Evolutionary conservation across 2,113 vertebrate genomes (phyloP), one percentile per base, ranked within the genome.

Genomic region (Hippocampus guttulatus): DNA sequence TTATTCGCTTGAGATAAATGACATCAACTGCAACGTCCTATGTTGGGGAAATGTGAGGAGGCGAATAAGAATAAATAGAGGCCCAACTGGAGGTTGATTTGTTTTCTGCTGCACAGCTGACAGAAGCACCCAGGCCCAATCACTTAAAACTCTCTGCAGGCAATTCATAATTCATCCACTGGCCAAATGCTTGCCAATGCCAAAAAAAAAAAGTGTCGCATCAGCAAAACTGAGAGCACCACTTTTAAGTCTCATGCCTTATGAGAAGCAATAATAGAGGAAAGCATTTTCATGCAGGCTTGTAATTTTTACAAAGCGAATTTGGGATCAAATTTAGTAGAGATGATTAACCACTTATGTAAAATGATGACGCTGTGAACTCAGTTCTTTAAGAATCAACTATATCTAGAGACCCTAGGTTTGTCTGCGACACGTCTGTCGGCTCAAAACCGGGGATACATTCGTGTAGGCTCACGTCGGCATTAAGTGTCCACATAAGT

Each of bases 91-190:
- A 68, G 15, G 43, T 30, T 10, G 41, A 68, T 45, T 60, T 69
- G n/a, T 71, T 43, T 64, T 68, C 30, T 21, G 67, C 57, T 40
- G 64, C 43, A 54, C 65, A 57, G 61, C 55, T 68, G 77, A 77
- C 52, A 68, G 67, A 70, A 47, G 0, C 30, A 68, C 66, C 38
- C 1, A 16, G 40, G 33, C 62, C 74, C 70, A 68, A 79, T 73
- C 69, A 66, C 33, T 85, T 73, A 18, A 74, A 60, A 55, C n/a
- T 67, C 51, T 64, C 30, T 69, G 61, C 14, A 54, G 30, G 64
- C 52, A 27, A 2, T 61, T 82, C 52, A 43, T 60, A 27, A 2
- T 61, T 82, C 52, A 43, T 60, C n/a, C 14, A 49, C 30, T 27
- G 25, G 67, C 41, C 23, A 38, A 63, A 65, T 16, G 5, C 38